Evolutionary conservation across 2,797 vertebrate species (phyloP), one percentile per base, ranked within the genome.

Genomic region (Xiphorhynchus erythropygius): DNA sequence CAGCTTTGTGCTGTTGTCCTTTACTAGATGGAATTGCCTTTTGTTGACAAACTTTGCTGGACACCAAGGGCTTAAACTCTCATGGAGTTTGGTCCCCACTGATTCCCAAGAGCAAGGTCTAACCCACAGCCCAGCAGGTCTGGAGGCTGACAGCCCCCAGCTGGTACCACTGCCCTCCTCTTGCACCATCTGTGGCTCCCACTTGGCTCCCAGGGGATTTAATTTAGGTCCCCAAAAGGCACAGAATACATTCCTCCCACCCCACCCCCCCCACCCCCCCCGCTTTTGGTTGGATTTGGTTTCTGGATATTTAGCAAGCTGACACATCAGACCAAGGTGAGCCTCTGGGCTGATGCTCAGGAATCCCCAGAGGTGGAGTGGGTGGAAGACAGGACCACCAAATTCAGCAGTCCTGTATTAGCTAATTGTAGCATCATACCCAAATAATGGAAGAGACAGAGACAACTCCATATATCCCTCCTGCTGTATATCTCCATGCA

Each of bases 211-310:
- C 33, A 37, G 11, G 3, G 12, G 21, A 56, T 63, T 64, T 60
- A 60, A 65, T 57, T 59, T 42, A 30, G 3, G 57, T 56, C 5
- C 33, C 63, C 42, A 86, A 60, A 74, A 64, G 27, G 59, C 10
- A 56, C 6, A 78, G 60, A 60, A 18, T 35, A 17, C 4, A 18
- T 50, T 10, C 12, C 39, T 11, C 5, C 41, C 0, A 0, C 3
- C 5, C 11, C 11, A 13, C 1, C 35, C 35, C 35, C 39, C 39
- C 10, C 10, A 18, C 0, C 0, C 3, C 5, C 11, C 10, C 15
- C 1, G 11, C 17, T 60, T 80, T 68, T 32, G 7, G 7, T 14
- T 77, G 12, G 53, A 49, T 71, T 52, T 82, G 5, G 6, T 73
- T 88, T 62, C 80, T 75, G 35, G 19, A 23, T 71, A 6, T 78